These are phyloP conservation scores for Nesogale talazaci DNA, from an alignment of 2,113 vertebrate species.

Conservation along the genomic window DNA sequence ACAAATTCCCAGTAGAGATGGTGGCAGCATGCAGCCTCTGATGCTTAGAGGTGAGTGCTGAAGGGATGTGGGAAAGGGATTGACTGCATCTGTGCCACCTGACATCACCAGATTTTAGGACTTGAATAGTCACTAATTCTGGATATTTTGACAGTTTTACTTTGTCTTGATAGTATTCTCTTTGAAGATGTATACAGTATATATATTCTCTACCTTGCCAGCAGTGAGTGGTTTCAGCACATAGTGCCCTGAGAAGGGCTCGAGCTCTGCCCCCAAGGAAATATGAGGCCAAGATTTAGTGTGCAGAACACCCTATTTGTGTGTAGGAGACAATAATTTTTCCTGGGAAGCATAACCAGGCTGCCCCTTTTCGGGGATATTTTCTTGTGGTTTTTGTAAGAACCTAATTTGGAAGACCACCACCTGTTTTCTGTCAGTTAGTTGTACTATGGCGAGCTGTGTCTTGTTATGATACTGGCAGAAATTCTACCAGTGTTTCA, in stretches of 20 bases:
- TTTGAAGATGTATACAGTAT: not conserved
- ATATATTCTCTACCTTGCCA: not conserved
- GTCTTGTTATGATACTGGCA: not conserved
- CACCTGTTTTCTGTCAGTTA: not conserved
- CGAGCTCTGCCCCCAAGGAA: not conserved
- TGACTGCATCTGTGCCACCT: not conserved
- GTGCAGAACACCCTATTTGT: not conserved
- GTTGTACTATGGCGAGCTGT: not conserved
- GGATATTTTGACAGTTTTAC: not conserved
- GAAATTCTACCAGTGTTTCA: not conserved
- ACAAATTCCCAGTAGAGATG: not conserved
- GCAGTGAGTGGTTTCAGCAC: not conserved
- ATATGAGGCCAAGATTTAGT: not conserved
- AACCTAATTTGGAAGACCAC: not conserved
- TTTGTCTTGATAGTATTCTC: not conserved
- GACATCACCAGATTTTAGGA: not conserved
- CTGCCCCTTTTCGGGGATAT: not conserved
- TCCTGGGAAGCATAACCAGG: not conserved
- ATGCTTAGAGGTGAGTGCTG: not conserved
- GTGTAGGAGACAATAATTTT: not conserved
- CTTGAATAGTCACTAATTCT: not conserved
- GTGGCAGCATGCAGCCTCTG: not conserved
- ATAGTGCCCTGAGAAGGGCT: not conserved
- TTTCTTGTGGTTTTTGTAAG: conserved; percentile 16
- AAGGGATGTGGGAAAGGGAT: accelerated